These are phyloP conservation scores for Podarcis lilfordi DNA, from an alignment of 2,797 vertebrate species.

Conservation along the genomic window DNA sequence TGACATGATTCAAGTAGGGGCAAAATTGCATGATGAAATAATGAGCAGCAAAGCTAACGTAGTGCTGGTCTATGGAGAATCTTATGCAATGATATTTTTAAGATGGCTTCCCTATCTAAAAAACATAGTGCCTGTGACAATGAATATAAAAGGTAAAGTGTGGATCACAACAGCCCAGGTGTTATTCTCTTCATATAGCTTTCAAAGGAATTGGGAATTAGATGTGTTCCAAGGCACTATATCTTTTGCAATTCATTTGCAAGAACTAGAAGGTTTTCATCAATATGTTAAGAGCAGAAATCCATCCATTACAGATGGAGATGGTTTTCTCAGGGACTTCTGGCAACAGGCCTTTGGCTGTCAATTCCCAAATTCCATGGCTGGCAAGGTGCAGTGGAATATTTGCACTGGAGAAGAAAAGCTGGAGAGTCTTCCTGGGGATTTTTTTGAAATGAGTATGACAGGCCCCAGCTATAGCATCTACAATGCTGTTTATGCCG, in stretches of 20 bases:
- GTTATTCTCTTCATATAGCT: background rate
- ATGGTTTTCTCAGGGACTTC: background rate
- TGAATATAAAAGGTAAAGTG: background rate
- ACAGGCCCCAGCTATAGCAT: background rate
- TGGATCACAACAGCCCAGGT: background rate
- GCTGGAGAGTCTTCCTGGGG: background rate
- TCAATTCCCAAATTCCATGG: background rate
- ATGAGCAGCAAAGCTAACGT: background rate
- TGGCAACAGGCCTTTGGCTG: background rate
- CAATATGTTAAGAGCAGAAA: background rate
- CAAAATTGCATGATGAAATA: background rate
- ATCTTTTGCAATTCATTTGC: background rate
- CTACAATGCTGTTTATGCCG: background rate
- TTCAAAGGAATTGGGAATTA: background rate
- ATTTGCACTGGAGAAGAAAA: background rate
- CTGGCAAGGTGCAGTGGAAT: background rate
- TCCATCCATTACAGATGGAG: background rate
- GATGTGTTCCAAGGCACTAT: background rate
- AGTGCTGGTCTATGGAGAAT: background rate
- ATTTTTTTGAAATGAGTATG: background rate
- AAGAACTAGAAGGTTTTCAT: background rate
- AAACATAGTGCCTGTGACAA: background rate
- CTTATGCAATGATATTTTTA: background rate
- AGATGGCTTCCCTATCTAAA: background rate
- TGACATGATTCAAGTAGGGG: background rate